Conservation (phyloP, 2,888 invertebrate genomes). For the Linhomoeus sp. region DNA sequence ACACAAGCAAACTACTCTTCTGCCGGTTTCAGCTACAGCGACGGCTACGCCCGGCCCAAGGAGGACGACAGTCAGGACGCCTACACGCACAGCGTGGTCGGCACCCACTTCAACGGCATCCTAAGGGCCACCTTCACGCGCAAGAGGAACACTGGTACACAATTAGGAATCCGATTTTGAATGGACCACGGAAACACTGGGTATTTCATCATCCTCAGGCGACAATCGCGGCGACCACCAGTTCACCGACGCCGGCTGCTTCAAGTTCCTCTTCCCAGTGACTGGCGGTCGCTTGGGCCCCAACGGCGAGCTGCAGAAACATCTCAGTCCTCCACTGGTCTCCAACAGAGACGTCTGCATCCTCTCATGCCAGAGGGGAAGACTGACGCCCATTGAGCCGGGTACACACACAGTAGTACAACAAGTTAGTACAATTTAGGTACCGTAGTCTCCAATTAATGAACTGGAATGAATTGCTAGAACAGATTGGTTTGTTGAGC, state of each 20-base stretch:
- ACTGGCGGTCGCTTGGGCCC: constrained; percentile 4
- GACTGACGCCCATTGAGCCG: too few species aligned
- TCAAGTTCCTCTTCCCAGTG: constrained; percentile 21
- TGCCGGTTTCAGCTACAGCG: background rate
- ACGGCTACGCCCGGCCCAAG: constrained; percentile 11
- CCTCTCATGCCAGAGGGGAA: constrained; percentile 13
- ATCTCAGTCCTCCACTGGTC: constrained; percentile 14
- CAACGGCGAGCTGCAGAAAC: constrained; percentile 16
- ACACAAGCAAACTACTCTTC: constrained; percentile 6
- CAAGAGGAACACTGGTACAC: constrained; percentile 13
- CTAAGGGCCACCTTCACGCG: constrained; percentile 22
- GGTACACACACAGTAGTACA: too few species aligned
- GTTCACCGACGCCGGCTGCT: constrained; percentile 13
- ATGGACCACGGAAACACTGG: too few species aligned
- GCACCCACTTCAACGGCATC: constrained; percentile 20
- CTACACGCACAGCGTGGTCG: constrained; percentile 7
- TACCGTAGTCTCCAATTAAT: too few species aligned
- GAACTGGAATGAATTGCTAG: too few species aligned
- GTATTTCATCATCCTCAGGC: background rate
- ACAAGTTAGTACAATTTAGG: too few species aligned
- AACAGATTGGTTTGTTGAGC: too few species aligned
- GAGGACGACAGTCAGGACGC: constrained; percentile 10
- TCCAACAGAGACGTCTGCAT: constrained; percentile 18
- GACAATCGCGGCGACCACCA: constrained; percentile 16
- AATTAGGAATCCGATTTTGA: too few species aligned